These are phyloP conservation scores for Protaetia brevitarsis DNA, from an alignment of 1,140 invertebrate genomes.

Conservation along the genomic window DNA sequence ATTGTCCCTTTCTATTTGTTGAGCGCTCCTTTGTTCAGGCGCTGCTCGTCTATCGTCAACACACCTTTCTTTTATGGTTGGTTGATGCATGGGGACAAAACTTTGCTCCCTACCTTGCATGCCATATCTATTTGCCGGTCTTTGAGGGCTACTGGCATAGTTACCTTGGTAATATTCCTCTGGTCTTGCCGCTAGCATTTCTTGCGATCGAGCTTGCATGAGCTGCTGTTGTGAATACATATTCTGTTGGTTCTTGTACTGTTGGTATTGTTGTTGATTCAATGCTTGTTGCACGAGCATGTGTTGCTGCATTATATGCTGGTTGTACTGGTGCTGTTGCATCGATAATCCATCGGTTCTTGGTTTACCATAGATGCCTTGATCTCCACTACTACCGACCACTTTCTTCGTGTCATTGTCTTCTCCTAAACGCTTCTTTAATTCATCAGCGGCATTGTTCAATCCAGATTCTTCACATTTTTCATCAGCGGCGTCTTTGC, in stretches of 20 bases:
- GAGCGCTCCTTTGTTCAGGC: conserved; percentile 51
- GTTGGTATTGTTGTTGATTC: conserved; percentile 34
- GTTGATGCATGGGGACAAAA: conserved; percentile 27
- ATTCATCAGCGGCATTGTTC: conserved; percentile 62
- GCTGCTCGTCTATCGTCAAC: conserved; percentile 20
- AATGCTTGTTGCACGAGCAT: conserved; percentile 46
- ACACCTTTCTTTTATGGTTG: conserved; percentile 23
- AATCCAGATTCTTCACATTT: conserved; percentile 55
- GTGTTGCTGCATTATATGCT: conserved; percentile 61
- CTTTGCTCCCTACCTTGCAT: conserved; percentile 26
- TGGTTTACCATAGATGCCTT: conserved; percentile 56
- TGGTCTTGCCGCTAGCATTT: conserved; percentile 52
- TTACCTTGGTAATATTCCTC: conserved; percentile 46
- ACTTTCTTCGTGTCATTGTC: conserved; percentile 31
- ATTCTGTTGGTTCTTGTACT: conserved; percentile 30
- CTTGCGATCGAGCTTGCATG: conserved; percentile 54
- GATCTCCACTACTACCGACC: not conserved
- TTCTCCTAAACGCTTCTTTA: conserved; percentile 53
- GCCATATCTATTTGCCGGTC: conserved; percentile 27
- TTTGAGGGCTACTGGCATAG: conserved; percentile 27
- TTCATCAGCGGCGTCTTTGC: conserved; percentile 51
- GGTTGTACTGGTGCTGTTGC: conserved; percentile 54
- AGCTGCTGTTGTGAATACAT: conserved; percentile 47
- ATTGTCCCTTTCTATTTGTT: conserved; percentile 58
- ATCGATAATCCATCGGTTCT: conserved; percentile 52